These are phyloP conservation scores for Telmatherina bonti DNA, from an alignment of 2,797 vertebrate species.

Conservation along the genomic window DNA sequence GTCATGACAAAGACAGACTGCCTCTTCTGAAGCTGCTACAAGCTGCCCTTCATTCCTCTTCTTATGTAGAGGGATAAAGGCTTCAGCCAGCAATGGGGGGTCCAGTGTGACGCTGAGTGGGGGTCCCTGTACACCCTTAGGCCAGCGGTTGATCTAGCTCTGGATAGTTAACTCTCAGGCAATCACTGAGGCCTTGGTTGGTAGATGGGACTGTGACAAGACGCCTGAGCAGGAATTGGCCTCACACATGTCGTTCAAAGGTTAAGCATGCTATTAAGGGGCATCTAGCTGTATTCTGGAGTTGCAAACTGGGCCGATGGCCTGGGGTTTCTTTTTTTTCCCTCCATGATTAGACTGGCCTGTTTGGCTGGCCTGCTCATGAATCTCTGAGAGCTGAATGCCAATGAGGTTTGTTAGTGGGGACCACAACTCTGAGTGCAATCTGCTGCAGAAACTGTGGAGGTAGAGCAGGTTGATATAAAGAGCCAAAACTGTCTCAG, in stretches of 20 bases:
- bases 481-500: conserved; percentile 1
- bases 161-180: conserved; percentile 56
- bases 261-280: conserved; percentile 72
- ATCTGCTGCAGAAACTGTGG: conserved; percentile 2
- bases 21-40: conserved; percentile 2
- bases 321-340: conserved; percentile 66
- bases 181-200: conserved; percentile 44
- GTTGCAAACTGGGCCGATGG: conserved; percentile 43
- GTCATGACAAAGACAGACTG: conserved; percentile 37
- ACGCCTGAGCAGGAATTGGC: conserved; percentile 52
- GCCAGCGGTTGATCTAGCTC: conserved; percentile 64
- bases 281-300: conserved; percentile 39
- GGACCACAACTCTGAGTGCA: background rate
- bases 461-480: conserved; percentile 6
- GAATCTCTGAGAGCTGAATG: conserved; percentile 70
- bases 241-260: conserved; percentile 69
- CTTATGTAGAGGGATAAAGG: conserved; percentile 44
- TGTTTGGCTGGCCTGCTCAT: conserved; percentile 58
- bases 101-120: conserved; percentile 49
- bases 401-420: conserved; percentile 57
- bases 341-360: conserved; percentile 59
- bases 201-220: conserved; percentile 56
- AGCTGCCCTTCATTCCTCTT: conserved; percentile 15
- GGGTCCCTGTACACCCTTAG: conserved; percentile 54
- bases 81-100: conserved; percentile 53